Base-by-base conservation (phyloP, 2,888 invertebrate genomes). In the Minunthozetes semirufus region DNA sequence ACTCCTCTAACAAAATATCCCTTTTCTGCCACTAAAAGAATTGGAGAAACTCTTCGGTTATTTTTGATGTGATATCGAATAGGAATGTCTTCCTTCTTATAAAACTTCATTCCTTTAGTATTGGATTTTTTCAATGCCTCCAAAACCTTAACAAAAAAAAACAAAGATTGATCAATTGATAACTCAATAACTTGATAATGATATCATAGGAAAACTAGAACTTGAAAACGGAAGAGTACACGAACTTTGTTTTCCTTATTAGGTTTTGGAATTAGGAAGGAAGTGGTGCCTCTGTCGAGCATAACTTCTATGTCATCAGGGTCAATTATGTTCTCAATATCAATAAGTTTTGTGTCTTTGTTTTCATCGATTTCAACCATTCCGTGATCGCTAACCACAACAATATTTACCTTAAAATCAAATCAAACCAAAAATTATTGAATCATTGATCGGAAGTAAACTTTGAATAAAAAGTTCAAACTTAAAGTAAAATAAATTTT, bases 361-460 rank as follows among this genome's bases (percentile, higher is more conserved):
- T 81, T 80, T 74, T 78, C 78, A 25, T 68, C 46, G 42, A 68
- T 22, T 68, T 68, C 68, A 25, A 81, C 80, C 83, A 83, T 83
- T 29, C 83, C 83, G 73, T 83, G 83, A 76, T 83, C 82, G 72
- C 82, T 81, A 46, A 82, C 79, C 38, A 83, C 81, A 29, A 83
- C 80, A n/a, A 83, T 78, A 76, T 82, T 82, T 11, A 79, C 79
- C 27, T 80, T 78, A 59, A 38, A 63, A 1, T 56, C 25, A 25
- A 25, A 9, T 6, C 8, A 5, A 1, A 63, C 13, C 13, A 11
- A 25, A 6, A 46, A 46, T 46, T 11, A 46, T 46, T 11, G 46
- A 17, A 48, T 48, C 11, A 48, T 48, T 48, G 15, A 48, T 6
- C 15, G n/a, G 17, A 48, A 48, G 56, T 9, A 48, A 48, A 48